Percentiles rank a stretch among this genome's conserved stretches.
These are phyloP conservation scores for Stenodera caucasica DNA, from an alignment of 2,888 invertebrate genomes.

Conservation along the genomic window DNA sequence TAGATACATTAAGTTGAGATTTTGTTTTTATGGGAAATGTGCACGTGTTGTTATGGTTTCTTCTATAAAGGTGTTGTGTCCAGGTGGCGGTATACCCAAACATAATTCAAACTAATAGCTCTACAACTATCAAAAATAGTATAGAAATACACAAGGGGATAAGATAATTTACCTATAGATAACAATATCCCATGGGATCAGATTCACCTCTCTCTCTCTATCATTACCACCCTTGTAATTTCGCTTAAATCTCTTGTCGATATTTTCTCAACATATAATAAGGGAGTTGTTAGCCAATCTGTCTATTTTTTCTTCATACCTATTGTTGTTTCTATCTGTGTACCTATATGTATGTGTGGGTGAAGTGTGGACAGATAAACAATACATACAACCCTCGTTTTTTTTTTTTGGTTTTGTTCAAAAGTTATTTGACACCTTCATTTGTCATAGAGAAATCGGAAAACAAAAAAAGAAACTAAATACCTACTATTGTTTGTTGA, in stretches of 20 bases:
- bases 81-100: constrained; percentile 38
- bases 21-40: constrained; percentile 31
- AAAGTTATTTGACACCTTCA: constrained; percentile 2
- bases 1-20: constrained; percentile 31
- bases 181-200: constrained; percentile 2
- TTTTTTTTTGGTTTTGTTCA: not conserved
- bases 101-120: constrained; percentile 32
- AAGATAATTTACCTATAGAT: constrained; percentile 3
- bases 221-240: constrained; percentile 8
- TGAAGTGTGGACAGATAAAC: constrained; percentile 4
- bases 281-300: not conserved
- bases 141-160: constrained; percentile 5
- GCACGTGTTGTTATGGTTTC: constrained; percentile 24
- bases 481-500: too few relatives aligned
- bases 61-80: constrained; percentile 38
- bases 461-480: too few relatives aligned
- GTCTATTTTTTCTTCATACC: not conserved
- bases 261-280: constrained; percentile 2
- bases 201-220: constrained; percentile 3
- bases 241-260: constrained; percentile 5
- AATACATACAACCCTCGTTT: not conserved
- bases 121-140: not conserved
- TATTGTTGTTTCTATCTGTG: not conserved
- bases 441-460: not conserved
- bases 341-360: not conserved